phyloP scores from a whole-genome alignment of 2,797 vertebrate genomes.

The Gephyroberyx darwinii region DNA sequence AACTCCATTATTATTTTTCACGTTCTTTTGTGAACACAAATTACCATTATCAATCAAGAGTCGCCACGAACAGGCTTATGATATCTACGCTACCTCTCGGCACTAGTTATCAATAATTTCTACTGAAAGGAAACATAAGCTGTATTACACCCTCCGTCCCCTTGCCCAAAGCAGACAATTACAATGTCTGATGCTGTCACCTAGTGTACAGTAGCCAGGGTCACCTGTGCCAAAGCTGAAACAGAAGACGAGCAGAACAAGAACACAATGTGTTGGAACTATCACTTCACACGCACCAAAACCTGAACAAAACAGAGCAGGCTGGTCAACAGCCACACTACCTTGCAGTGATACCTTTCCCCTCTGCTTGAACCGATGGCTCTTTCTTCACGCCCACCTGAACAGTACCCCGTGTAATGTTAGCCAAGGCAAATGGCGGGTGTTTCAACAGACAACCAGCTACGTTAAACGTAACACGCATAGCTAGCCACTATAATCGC shows the following conservation, averaged over 20 bases:
- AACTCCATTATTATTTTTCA: not conserved
- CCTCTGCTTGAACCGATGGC: conserved; percentile 74
- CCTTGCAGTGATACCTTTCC: conserved; percentile 75
- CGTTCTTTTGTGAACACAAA: conserved; percentile 19
- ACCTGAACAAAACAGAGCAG: conserved; percentile 64
- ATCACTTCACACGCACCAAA: conserved; percentile 76
- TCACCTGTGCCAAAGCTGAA: conserved; percentile 75
- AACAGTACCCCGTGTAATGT: conserved; percentile 50
- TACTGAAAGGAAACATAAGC: conserved; percentile 71
- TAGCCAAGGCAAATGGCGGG: conserved; percentile 49
- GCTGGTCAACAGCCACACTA: conserved; percentile 61
- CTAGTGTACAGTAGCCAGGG: conserved; percentile 67
- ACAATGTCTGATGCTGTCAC: conserved; percentile 80
- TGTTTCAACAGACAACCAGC: conserved; percentile 45
- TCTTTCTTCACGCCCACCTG: conserved; percentile 71
- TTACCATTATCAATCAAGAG: conserved; percentile 43
- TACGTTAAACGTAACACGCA: conserved; percentile 52
- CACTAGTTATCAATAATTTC: conserved; percentile 76
- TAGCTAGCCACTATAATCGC: conserved; percentile 15
- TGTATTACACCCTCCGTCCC: conserved; percentile 66
- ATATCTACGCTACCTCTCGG: conserved; percentile 63
- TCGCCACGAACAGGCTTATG: conserved; percentile 45
- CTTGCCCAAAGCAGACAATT: conserved; percentile 74
- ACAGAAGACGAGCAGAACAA: conserved; percentile 77
- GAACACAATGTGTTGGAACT: conserved; percentile 79